phyloP scores from a whole-genome alignment of 2,113 vertebrate species.

The Alexandromys fortis region DNA sequence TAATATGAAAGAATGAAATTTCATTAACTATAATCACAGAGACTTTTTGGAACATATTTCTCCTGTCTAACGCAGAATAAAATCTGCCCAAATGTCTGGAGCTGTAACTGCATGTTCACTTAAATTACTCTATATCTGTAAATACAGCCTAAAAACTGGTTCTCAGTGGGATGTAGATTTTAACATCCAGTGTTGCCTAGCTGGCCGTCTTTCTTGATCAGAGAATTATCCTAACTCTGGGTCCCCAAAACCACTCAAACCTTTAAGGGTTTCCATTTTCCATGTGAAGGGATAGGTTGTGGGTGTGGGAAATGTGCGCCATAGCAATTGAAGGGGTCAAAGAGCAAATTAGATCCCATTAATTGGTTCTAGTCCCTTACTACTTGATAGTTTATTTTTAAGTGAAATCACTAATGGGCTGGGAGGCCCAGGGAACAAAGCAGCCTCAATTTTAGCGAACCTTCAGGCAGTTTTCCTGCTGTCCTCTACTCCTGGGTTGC shows the following conservation, averaged over 20 bases:
- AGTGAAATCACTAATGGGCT: background rate
- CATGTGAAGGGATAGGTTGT: background rate
- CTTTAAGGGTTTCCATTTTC: background rate
- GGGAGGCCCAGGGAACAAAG: background rate
- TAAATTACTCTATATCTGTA: background rate
- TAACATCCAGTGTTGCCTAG: background rate
- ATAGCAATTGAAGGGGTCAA: background rate
- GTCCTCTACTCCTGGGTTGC: background rate
- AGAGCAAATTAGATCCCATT: background rate
- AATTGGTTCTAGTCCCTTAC: background rate
- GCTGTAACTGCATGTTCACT: background rate
- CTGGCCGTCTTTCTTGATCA: background rate
- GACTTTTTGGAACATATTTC: background rate
- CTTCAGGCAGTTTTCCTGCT: background rate
- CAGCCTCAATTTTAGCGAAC: background rate
- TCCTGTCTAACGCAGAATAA: background rate
- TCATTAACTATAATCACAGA: background rate
- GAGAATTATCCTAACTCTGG: background rate
- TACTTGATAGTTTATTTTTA: background rate
- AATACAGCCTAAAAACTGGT: background rate
- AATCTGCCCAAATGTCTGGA: background rate
- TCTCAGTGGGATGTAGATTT: background rate
- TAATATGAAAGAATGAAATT: background rate
- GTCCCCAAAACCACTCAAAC: background rate
- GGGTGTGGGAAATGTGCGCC: background rate